These are phyloP conservation scores for Drosophila leonis DNA, from an alignment of 2,888 invertebrate species.

Conservation along the genomic window DNA sequence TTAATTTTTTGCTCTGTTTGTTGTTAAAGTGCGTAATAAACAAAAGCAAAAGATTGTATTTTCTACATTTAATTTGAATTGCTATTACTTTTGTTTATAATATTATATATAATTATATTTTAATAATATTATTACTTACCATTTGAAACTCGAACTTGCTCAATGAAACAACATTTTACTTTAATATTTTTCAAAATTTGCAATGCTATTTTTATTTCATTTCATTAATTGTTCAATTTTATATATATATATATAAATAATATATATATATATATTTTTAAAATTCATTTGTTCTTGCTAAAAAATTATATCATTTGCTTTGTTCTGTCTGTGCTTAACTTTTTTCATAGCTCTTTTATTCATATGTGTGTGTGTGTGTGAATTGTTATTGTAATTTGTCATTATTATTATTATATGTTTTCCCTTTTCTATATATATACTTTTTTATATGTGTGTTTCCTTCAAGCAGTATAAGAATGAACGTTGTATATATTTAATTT, in stretches of 20 bases:
- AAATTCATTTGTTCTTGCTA: constrained; percentile 58
- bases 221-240: constrained; percentile 39
- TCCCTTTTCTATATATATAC: neutral
- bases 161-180: constrained; percentile 15
- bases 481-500: constrained; percentile 40
- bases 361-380: constrained; percentile 35
- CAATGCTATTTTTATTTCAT: constrained; percentile 57
- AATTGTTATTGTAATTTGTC: constrained; percentile 65
- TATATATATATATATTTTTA: constrained; percentile 28
- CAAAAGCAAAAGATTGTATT: neutral
- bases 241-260: constrained; percentile 35
- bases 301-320: constrained; percentile 64
- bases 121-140: neutral
- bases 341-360: constrained; percentile 47
- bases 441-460: constrained; percentile 11
- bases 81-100: neutral
- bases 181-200: constrained; percentile 48
- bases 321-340: constrained; percentile 46
- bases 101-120: neutral
- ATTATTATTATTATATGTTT: constrained; percentile 36
- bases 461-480: constrained; percentile 36
- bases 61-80: neutral
- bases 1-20: neutral
- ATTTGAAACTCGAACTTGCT: neutral
- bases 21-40: neutral